Evolutionary conservation across 2,113 vertebrate genomes (phyloP), one percentile per base, ranked within the genome.

Genomic region (Silurus meridionalis): DNA sequence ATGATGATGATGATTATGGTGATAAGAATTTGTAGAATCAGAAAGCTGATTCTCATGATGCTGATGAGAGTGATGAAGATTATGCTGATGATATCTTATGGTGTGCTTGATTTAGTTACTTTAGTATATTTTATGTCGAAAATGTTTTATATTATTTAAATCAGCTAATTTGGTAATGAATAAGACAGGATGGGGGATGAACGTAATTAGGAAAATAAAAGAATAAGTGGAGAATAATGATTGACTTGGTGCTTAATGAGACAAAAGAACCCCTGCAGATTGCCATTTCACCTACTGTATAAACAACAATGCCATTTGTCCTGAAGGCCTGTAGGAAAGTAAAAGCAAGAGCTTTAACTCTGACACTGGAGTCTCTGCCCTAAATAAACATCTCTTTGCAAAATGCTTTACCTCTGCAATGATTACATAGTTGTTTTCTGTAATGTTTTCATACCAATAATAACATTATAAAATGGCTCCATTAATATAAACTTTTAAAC

Each of bases 101-200:
- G 61, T 3, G 37, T 37, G n/a, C 48, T 28, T 19, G 66, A 55
- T 82, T 28, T 25, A 64, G 7, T 61, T 52, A 21, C 71, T 79
- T 66, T 55, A n/a, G n/a, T n/a, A 4, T 53, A n/a, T 6, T 57
- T 23, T 75, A 52, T 53, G 19, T n/a, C 23, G 48, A 19, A n/a
- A 50, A 74, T 21, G 61, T 63, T 69, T 10, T 21, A 77, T 79
- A 77, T 50, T 50, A 71, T 83, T 87, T 77, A 58, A 67, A 83
- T 83, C n/a, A 72, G 57, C 48, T 85, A 74, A 89, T 89, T 90
- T 25, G 23, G 19, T 75, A 23, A 50, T 2, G 5, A 52, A 52
- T 23, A 75, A 52, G 52, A 75, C 17, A 71, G 3, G 15, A 15
- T 48, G 28, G 15, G 37, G 3, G 11, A 4, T 52, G 3, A 37